Evolutionary conservation across 2,113 vertebrate species (phyloP), one percentile per base, ranked within the genome.

Genomic region (Mirounga angustirostris): DNA sequence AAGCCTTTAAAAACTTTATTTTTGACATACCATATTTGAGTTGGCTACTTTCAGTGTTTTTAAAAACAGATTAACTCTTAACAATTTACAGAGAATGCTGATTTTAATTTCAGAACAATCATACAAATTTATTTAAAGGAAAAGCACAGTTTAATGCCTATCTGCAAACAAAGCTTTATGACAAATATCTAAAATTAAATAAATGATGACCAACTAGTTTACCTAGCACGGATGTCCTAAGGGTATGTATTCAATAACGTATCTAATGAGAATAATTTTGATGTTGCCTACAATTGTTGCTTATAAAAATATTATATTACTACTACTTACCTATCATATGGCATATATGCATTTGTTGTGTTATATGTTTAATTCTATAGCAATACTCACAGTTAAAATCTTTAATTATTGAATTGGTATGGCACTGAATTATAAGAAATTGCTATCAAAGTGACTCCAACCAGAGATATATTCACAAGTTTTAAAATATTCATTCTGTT

Each of bases 71-170:
- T 92, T 76, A 85, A 10, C 52, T 81, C 73, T 22, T 54, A 80
- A 71, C 10, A 89, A 80, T 63, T 93, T 78, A 81, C 21, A 84
- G 15, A 89, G 40, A 88, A 61, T 69, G 63, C 6, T 79, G 33
- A 83, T 74, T 97, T 95, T 88, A 56, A 94, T 82, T 82, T 26
- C 13, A 89, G 16, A 86, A 95, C n/a, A 86, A 58, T 56, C 52
- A 89, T 4, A 30, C 2, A 88, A 63, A 65, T 65, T 58, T 28
- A 54, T 63, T 84, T 76, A 30, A 93, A 90, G 21, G 19, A 83
- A 92, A 96, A 89, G 5, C 33, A 79, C 0, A 81, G 15, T 36
- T 84, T 74, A 96, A 94, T 43, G 40, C 52, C 36, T 78, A 83
- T 59, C 36, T 69, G 16, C 18, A 94, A 88, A 94, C 54, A 93